Percentiles rank a stretch among this genome's conserved stretches.
Conservation (phyloP, 2,888 invertebrate genomes). For the Cataglyphis rosenhaueri region DNA sequence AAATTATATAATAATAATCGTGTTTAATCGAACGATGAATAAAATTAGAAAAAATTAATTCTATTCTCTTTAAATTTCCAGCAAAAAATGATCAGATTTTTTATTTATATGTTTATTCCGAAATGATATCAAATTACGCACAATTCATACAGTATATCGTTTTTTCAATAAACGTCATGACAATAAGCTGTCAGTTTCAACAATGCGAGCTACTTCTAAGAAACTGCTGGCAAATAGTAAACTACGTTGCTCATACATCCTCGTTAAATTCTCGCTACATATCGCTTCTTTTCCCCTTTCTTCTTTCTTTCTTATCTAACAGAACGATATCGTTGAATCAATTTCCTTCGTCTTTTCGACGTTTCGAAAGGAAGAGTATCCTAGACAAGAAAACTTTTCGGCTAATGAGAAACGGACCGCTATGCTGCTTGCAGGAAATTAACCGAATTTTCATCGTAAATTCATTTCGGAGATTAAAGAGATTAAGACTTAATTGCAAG, state of each 20-base stretch:
- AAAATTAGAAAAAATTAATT: conserved; percentile 26
- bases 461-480: conserved; percentile 31
- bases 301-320: background rate
- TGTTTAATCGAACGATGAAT: conserved; percentile 32
- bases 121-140: background rate
- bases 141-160: background rate
- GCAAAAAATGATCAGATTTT: background rate
- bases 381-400: conserved; percentile 22
- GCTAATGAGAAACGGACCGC: conserved; percentile 55
- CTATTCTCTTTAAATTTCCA: background rate
- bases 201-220: conserved; percentile 22
- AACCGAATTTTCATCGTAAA: conserved; percentile 46
- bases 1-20: conserved; percentile 24
- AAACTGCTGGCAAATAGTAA: conserved; percentile 57
- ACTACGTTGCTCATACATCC: conserved; percentile 67
- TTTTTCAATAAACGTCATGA: conserved; percentile 28
- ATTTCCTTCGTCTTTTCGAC: conserved; percentile 55
- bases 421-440: conserved; percentile 26
- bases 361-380: conserved; percentile 13
- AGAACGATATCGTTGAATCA: conserved; percentile 52
- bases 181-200: conserved; percentile 45
- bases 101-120: background rate
- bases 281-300: conserved; percentile 41
- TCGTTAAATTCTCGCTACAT: conserved; percentile 64
- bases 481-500: conserved; percentile 38